Base-by-base conservation (phyloP, 2,113 vertebrate genomes). In the Phyllostomus discolor region DNA sequence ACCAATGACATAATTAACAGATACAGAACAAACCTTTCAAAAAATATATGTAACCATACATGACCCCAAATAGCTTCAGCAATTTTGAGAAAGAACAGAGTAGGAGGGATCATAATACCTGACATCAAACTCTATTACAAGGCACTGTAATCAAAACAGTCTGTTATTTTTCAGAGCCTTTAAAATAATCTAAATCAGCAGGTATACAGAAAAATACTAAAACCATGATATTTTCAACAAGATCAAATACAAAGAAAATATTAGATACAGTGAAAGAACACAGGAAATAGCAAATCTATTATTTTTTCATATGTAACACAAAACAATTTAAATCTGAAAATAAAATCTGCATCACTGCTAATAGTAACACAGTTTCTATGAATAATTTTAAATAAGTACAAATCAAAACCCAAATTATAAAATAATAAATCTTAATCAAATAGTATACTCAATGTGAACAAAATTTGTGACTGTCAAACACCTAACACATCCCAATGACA, bases 251-350 rank as follows among this genome's bases (percentile, higher is more conserved):
- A 82, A 90, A 85, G 4, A 73, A 86, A 83, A 70, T n/a, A 54
- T 7, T 50, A 57, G 26, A 87, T 76, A 90, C 31, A 76, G 70
- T 54, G 33, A 83, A 90, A 85, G 20, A 90, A 33, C 17, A 52
- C 64, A 7, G 73, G 78, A 87, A 93, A 73, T 2, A 94, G n/a
- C 35, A 80, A 46, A 2, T 15, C 35, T 79, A 94, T 66, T 82
- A 54, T 46, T 3, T 50, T 50, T 20, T 19, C 52, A 54, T 54
- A 54, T 54, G 16, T 20, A 87, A 80, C 31, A 87, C 35, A 79
- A 95, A 84, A 10, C 66, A 94, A 94, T 64, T 87, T 90, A 87
- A 92, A 87, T 10, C 11, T 46, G 4, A 87, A 94, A 94, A 92
- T 86, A 54, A 73, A 88, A 91, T 81, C 35, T 81, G 57, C 28